These are phyloP conservation scores for Ennomos quercinarius DNA, from an alignment of 2,888 invertebrate genomes.

Conservation along the genomic window DNA sequence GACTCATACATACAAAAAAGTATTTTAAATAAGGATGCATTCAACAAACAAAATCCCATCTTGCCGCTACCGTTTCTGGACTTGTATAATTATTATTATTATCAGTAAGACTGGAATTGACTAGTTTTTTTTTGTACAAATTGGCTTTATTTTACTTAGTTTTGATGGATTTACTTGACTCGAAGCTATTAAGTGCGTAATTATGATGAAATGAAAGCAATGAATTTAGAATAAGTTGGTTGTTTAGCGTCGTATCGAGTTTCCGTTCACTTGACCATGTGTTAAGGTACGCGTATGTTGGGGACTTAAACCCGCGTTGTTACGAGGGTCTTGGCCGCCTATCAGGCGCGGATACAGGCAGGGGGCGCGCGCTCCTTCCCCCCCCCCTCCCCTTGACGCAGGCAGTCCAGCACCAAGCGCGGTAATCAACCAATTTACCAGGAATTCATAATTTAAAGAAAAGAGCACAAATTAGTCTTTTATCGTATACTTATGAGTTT, in stretches of 20 bases:
- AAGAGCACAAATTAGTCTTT: too few relatives aligned
- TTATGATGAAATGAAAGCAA: constrained; percentile 63
- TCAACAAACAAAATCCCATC: constrained; percentile 18
- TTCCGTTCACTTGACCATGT: constrained; percentile 36
- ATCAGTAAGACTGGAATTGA: constrained; percentile 56
- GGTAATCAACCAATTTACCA: too few relatives aligned
- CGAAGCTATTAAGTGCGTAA: constrained; percentile 54
- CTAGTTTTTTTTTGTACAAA: constrained; percentile 46
- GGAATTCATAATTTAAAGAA: too few relatives aligned
- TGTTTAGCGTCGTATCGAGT: constrained; percentile 47
- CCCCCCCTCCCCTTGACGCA: too few relatives aligned
- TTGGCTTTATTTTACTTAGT: constrained; percentile 58
- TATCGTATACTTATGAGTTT: too few relatives aligned
- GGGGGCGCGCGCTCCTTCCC: too few relatives aligned
- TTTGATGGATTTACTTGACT: constrained; percentile 41
- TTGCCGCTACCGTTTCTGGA: constrained; percentile 29
- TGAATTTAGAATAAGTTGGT: constrained; percentile 57
- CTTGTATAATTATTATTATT: constrained; percentile 38
- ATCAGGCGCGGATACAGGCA: too few relatives aligned
- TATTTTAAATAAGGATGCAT: background rate
- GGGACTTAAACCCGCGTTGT: too few relatives aligned
- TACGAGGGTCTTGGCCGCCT: too few relatives aligned
- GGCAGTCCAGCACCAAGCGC: too few relatives aligned
- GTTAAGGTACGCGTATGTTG: too few relatives aligned
- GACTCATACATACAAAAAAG: constrained; percentile 4